Evolutionary conservation across 2,797 vertebrate genomes (phyloP).

Genomic region (Pteropus rufus): DNA sequence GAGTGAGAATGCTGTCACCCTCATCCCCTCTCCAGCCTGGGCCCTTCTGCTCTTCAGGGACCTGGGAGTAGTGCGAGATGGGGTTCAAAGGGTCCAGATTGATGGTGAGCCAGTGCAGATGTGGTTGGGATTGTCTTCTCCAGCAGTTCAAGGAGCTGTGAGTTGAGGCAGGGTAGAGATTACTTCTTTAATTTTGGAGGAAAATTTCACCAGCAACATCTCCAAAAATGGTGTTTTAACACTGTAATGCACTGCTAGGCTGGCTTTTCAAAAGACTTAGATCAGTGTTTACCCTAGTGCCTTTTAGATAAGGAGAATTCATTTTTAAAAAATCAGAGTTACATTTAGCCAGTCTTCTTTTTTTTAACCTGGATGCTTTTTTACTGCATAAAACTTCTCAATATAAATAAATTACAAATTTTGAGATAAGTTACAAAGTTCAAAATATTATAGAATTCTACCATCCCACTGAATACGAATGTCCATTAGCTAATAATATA

Average conservation of each 20-base stretch:
- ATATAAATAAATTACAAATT: background rate
- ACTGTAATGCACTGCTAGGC: background rate
- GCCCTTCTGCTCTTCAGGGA: background rate
- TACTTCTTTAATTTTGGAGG: background rate
- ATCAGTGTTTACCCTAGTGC: background rate
- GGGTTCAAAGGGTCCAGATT: background rate
- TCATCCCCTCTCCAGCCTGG: fast-evolving
- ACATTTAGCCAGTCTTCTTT: background rate
- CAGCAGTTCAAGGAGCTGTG: background rate
- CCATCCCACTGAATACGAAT: background rate
- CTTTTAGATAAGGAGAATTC: background rate
- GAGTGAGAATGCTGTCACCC: background rate
- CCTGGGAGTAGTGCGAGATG: too few species aligned
- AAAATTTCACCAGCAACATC: background rate
- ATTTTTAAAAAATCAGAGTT: background rate
- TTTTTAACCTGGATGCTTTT: background rate
- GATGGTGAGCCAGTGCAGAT: too few species aligned
- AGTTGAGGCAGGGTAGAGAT: background rate
- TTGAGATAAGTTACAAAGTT: background rate
- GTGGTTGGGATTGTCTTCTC: background rate
- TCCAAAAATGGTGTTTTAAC: background rate
- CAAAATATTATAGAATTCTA: background rate
- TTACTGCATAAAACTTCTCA: background rate
- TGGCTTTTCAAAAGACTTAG: background rate
- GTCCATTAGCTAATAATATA: background rate